Percentiles rank a stretch among this genome's conserved stretches.
Evolutionary conservation across 1,140 invertebrate genomes (phyloP).

Genomic region (Chionoecetes opilio): DNA sequence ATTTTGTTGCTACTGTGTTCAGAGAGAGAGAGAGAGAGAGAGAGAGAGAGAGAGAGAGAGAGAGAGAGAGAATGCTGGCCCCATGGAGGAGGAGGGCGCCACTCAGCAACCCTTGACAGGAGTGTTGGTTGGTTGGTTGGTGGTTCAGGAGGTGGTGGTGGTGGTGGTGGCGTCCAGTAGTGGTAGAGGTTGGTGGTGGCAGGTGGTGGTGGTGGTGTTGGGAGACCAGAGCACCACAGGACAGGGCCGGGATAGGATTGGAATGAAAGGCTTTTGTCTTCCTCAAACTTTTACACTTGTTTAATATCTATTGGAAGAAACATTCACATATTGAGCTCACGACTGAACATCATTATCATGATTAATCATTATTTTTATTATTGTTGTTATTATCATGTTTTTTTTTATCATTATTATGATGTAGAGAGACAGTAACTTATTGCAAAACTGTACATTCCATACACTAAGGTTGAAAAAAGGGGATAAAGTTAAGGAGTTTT

Average conservation of each 20-base stretch:
- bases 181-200: constrained; percentile 45
- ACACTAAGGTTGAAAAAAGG: constrained; percentile 73
- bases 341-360: constrained; percentile 74
- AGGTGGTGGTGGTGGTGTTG: constrained; percentile 61
- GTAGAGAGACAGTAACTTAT: constrained; percentile 77
- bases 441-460: constrained; percentile 80
- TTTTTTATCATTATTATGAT: constrained; percentile 40
- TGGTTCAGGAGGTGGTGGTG: not conserved
- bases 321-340: constrained; percentile 81
- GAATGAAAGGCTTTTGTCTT: constrained; percentile 81
- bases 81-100: not conserved
- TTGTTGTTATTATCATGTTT: not conserved
- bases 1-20: no score
- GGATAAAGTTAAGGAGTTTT: constrained; percentile 70
- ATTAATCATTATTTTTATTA: not conserved
- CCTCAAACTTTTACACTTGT: constrained; percentile 81
- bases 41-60: constrained; percentile 2
- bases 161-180: constrained; percentile 32
- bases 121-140: constrained; percentile 31
- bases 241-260: constrained; percentile 76
- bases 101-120: not conserved
- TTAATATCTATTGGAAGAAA: constrained; percentile 82
- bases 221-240: constrained; percentile 64
- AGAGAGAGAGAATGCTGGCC: not conserved
- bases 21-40: constrained; percentile 9